Percentiles rank a stretch among this genome's conserved stretches.
These are phyloP conservation scores for Latrodectus hesperus DNA, from an alignment of 2,888 invertebrate species.

Conservation along the genomic window DNA sequence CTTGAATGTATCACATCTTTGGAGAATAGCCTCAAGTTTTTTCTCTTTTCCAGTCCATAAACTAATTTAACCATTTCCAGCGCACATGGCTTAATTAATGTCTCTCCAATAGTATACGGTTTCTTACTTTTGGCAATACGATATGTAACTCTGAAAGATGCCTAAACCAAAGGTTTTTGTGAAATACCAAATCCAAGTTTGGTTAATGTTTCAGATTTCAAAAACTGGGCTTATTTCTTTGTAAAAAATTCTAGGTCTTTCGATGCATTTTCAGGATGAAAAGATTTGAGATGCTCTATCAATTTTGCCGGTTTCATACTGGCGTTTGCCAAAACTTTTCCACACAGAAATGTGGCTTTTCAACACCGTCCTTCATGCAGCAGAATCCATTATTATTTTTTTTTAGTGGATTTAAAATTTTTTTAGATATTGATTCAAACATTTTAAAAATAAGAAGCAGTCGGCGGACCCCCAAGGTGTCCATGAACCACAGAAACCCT, in stretches of 20 bases:
- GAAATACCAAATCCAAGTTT: conserved; percentile 49
- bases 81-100: conserved; percentile 58
- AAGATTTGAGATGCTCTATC: conserved; percentile 55
- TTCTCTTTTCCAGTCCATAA: conserved; percentile 39
- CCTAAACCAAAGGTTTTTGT: conserved; percentile 42
- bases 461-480: too few relatives aligned
- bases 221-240: conserved; percentile 32
- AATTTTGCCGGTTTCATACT: conserved; percentile 67
- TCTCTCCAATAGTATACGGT: conserved; percentile 62
- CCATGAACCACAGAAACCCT: too few relatives aligned
- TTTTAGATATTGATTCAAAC: too few relatives aligned
- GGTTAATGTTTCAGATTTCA: conserved; percentile 31
- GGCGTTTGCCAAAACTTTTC: conserved; percentile 62
- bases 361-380: too few relatives aligned
- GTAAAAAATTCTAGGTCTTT: conserved; percentile 40
- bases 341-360: conserved; percentile 32
- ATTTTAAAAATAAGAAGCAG: too few relatives aligned
- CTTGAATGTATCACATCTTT: too few relatives aligned
- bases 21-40: not conserved
- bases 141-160: conserved; percentile 59
- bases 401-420: too few relatives aligned
- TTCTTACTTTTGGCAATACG: conserved; percentile 61
- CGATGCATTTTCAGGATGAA: conserved; percentile 55
- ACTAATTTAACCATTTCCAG: conserved; percentile 53
- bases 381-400: too few relatives aligned